A percentile compares a stretch with the other conserved stretches of the same genome.
These are phyloP conservation scores for Nesometra sesokonis DNA, from an alignment of 35 echinoderm and acorn worm genomes.

Conservation along the genomic window DNA sequence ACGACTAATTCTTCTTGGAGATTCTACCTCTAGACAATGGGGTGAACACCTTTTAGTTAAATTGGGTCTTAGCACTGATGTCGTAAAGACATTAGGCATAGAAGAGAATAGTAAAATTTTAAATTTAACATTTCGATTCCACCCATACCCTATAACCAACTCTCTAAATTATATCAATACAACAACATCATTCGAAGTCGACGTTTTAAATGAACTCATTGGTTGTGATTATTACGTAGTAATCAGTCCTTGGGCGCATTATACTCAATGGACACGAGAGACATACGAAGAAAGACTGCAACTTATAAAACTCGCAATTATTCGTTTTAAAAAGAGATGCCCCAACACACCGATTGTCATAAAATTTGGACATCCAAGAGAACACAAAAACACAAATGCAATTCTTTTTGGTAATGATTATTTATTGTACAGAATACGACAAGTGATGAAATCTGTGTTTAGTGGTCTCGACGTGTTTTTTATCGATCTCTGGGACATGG, in stretches of 20 bases:
- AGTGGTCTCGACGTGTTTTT: slow-evolving; percentile 9
- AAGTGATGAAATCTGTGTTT: slow-evolving; percentile 6
- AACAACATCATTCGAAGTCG: not conserved
- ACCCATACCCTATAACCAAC: not conserved
- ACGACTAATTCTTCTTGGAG: not conserved
- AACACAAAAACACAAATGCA: not conserved
- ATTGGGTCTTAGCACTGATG: not conserved
- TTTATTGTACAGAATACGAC: not conserved
- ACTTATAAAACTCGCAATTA: not conserved
- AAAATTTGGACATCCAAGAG: slow-evolving; percentile 15
- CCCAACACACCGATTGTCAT: slow-evolving; percentile 10
- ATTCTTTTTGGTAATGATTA: slow-evolving; percentile 24
- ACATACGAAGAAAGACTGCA: not conserved
- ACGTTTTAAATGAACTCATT: not conserved
- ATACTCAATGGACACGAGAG: slow-evolving; percentile 18
- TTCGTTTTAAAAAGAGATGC: slow-evolving; percentile 13
- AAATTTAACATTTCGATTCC: not conserved
- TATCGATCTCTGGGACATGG: slow-evolving; percentile 36
- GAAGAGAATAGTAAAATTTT: not conserved
- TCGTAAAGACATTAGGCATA: no score
- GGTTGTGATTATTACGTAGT: not conserved
- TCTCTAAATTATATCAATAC: not conserved
- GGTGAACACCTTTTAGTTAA: not conserved
- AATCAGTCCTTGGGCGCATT: slow-evolving; percentile 49
- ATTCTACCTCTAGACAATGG: not conserved